phyloP scores from a whole-genome alignment of 2,888 invertebrate genomes.

The Ormyrus rosae region DNA sequence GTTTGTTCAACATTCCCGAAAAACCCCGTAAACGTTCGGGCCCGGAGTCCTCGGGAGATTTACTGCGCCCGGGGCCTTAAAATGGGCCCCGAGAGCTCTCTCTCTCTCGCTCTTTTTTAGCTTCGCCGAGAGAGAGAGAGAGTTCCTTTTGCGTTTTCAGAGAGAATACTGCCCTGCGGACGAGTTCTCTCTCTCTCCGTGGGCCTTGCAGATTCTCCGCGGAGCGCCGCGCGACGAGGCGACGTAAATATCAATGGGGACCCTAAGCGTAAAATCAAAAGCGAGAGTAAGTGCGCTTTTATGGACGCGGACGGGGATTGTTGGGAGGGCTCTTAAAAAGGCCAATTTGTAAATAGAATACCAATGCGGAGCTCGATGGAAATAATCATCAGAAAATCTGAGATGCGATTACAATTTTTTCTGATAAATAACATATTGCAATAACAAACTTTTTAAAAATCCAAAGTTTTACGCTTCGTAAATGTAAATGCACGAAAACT shows the following conservation, averaged over 20 bases:
- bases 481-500: background rate
- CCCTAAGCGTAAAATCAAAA: background rate
- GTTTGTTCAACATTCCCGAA: conserved; percentile 75
- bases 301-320: too few relatives aligned
- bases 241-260: too few relatives aligned
- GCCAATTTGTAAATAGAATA: too few relatives aligned
- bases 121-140: too few relatives aligned
- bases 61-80: conserved; percentile 64
- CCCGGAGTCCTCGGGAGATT: conserved; percentile 64
- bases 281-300: background rate
- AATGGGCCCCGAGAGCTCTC: conserved; percentile 27
- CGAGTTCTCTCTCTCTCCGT: conserved; percentile 2
- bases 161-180: too few relatives aligned
- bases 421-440: too few relatives aligned
- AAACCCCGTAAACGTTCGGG: conserved; percentile 73
- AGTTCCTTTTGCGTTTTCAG: too few relatives aligned
- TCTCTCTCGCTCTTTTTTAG: conserved; percentile 4
- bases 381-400: too few relatives aligned
- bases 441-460: too few relatives aligned
- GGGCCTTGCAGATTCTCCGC: conserved; percentile 2
- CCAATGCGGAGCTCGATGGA: too few relatives aligned
- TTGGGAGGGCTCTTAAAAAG: too few relatives aligned
- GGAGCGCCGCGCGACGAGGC: background rate
- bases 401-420: too few relatives aligned
- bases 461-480: background rate